phyloP scores from a whole-genome alignment of 2,113 vertebrate genomes.

The Oxyruncus cristatus region DNA sequence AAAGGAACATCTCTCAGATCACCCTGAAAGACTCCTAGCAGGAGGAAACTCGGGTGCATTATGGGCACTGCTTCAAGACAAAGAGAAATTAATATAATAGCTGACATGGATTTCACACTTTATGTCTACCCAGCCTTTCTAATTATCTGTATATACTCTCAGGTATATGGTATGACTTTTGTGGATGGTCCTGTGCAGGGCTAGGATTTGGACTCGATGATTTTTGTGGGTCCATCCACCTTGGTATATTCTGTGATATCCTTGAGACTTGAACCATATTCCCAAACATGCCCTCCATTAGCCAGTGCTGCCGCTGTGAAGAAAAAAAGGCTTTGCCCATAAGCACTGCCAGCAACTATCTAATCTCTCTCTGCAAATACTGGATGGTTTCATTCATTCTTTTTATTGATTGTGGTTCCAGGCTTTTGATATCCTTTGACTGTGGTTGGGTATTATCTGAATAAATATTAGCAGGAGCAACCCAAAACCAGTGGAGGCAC shows the following conservation, averaged over 20 bases:
- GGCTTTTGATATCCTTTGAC: background rate
- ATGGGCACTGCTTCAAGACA: background rate
- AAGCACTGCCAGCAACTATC: background rate
- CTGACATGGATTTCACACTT: background rate
- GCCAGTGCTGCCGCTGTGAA: background rate
- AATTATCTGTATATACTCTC: background rate
- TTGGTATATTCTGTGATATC: background rate
- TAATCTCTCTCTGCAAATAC: background rate
- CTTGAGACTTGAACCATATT: background rate
- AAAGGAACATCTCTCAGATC: accelerated
- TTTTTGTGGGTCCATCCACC: background rate
- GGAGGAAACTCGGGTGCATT: accelerated
- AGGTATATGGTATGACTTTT: background rate
- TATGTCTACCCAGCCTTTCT: background rate
- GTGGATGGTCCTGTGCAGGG: background rate
- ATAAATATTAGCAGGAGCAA: background rate
- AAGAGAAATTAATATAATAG: background rate
- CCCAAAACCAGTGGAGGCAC: accelerated
- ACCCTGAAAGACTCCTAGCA: background rate
- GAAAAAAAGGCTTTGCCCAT: background rate
- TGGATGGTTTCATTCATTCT: background rate
- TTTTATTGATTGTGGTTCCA: background rate
- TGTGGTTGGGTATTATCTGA: background rate
- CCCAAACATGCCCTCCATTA: background rate
- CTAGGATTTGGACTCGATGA: background rate